Evolutionary conservation across 2,113 vertebrate genomes (phyloP), one percentile per base, ranked within the genome.

Genomic region (Microtus ochrogaster): DNA sequence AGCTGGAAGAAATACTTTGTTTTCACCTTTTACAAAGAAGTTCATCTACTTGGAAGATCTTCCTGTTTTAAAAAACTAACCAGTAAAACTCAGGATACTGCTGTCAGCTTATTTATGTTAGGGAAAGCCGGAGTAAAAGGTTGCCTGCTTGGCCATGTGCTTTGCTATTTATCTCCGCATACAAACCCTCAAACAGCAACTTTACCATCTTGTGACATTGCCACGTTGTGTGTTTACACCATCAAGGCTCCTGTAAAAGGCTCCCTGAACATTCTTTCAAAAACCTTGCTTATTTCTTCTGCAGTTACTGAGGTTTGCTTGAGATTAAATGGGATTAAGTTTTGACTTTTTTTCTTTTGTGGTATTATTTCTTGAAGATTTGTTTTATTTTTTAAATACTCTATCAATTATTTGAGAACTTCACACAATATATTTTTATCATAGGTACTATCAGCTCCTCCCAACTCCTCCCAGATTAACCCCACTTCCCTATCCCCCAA

Each of bases 61-160:
- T 97, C 89, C 96, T 96, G 94, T 96, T 96, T 94, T 94, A 81
- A 94, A 94, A 97, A 94, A 93, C 70, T 72, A 82, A 92, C 84
- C 74, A 66, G 94, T 76, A 87, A 88, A 96, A 91, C 94, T 92
- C 88, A 92, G 95, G 92, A 94, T 96, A 74, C 86, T 95, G 96
- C 81, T 92, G 92, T 76, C 72, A 55, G 78, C 30, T 97, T 96
- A 83, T 94, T 97, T 96, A 81, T 47, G 24, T 90, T 81, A 87
- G 68, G 93, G 65, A 86, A 93, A 87, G n/a, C 79, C 87, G 30
- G 65, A 47, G 30, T 21, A 30, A 47, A 44, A 85, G 83, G n/a
- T 39, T 41, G 70, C 61, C 73, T 89, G 33, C 63, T 74, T 96
- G 33, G 66, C 26, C 41, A 89, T 47, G 47, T 14, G 49, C 72